Percentiles rank a stretch among this genome's conserved stretches.
phyloP scores from a whole-genome alignment of 2,888 invertebrate species.

The Leptura quadrifasciata region DNA sequence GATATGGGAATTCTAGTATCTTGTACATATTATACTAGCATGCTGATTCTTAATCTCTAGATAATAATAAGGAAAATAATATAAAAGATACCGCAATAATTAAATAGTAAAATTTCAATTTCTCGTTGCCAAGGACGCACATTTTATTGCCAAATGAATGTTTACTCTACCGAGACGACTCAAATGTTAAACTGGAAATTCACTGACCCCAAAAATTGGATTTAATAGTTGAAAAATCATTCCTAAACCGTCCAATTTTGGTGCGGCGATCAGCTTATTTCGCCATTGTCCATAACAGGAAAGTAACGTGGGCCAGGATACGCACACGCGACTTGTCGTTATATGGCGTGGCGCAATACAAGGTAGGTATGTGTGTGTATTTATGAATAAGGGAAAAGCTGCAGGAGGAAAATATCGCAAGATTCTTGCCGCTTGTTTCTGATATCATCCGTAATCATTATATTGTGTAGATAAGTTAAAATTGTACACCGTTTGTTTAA shows the following conservation, averaged over 20 bases:
- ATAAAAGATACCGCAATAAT: background rate
- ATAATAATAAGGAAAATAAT: background rate
- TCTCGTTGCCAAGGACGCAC: background rate
- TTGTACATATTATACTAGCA: background rate
- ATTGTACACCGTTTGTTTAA: background rate
- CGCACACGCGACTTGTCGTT: slow-evolving; percentile 31
- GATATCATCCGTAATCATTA: background rate
- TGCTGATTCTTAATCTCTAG: background rate
- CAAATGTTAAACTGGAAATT: background rate
- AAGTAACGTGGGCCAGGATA: slow-evolving; percentile 5
- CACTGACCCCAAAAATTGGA: background rate
- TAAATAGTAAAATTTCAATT: background rate
- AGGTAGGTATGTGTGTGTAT: slow-evolving; percentile 8
- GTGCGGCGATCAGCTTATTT: slow-evolving; percentile 17
- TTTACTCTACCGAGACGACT: background rate
- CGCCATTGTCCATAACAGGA: slow-evolving; percentile 27
- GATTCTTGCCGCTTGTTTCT: background rate
- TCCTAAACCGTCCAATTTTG: slow-evolving; percentile 22
- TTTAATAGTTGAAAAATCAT: background rate
- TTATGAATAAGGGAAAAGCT: background rate
- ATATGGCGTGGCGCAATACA: slow-evolving; percentile 23
- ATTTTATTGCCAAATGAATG: slow-evolving; percentile 1
- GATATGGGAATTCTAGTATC: no score
- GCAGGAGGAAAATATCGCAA: slow-evolving; percentile 23
- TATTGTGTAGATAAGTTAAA: background rate